phyloP scores from a whole-genome alignment of 2,888 invertebrate genomes.

The Crocallis elinguaria region DNA sequence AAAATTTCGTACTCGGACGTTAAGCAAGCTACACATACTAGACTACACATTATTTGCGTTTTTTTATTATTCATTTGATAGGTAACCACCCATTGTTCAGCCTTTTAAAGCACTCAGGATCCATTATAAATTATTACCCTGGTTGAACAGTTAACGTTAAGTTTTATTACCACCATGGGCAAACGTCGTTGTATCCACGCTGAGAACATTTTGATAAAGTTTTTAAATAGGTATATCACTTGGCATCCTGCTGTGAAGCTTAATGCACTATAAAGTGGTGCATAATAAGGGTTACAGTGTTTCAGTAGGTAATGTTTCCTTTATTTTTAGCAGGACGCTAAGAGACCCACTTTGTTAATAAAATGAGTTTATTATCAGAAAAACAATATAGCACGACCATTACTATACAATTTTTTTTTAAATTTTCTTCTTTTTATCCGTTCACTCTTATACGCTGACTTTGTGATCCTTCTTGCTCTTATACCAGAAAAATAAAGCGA shows the following conservation, averaged over 20 bases:
- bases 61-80: slow-evolving; percentile 27
- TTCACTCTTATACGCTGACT: no score
- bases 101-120: slow-evolving; percentile 69
- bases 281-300: background rate
- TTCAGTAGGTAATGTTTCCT: background rate
- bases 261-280: slow-evolving; percentile 5
- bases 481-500: no score
- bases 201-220: slow-evolving; percentile 25
- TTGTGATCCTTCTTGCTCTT: no score
- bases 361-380: no score
- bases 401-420: no score
- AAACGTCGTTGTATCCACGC: slow-evolving; percentile 27
- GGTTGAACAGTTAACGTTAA: slow-evolving; percentile 53
- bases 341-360: no score
- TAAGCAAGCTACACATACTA: no score
- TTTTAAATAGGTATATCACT: slow-evolving; percentile 27
- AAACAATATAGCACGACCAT: no score
- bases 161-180: slow-evolving; percentile 53
- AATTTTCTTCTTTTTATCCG: no score
- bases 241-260: slow-evolving; percentile 20
- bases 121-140: slow-evolving; percentile 71
- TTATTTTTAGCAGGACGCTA: background rate
- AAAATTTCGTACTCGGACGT: no score
- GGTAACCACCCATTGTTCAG: slow-evolving; percentile 39
- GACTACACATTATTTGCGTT: slow-evolving; percentile 17